Evolutionary conservation across 2,888 invertebrate species (phyloP), one percentile per base, ranked within the genome.

Genomic region (Lasioglossum marginatum): DNA sequence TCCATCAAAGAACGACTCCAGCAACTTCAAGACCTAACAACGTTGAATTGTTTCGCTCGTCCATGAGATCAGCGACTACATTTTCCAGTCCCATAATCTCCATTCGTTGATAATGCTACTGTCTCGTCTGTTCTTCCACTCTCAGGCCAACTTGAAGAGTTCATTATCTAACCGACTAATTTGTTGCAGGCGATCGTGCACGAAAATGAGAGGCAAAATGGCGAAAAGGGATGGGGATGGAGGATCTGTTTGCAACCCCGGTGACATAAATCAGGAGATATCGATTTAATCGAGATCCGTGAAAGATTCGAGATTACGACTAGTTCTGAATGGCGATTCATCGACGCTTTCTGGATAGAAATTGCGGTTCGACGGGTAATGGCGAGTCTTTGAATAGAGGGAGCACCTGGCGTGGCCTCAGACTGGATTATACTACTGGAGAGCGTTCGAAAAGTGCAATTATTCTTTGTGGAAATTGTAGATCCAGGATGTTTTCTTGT

Each of bases 41-140:
- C 14, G 60, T 60, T 27, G 14, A 10, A n/a, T n/a, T 27, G 12
- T 27, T 14, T 27, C 12, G 0, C 5, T 27, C 10, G 1, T 1
- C 12, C 12, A 4, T 12, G 27, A 60, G n/a, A 27, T 60, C 60
- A 60, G 12, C 27, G 60, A 60, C 60, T 2, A 12, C 60, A 16
- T 6, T 16, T 27, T 12, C 16, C 27, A 14, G 31, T 63, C 5
- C 27, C 31, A 31, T 31, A 31, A 31, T 34, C 5, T 19, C 77
- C 10, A 48, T 78, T 82, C 85, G 85, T 85, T 87, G 80, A 85
- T 87, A 82, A 87, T 76, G 77, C 79, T 63, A 73, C 79, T 68
- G 81, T n/a, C n/a, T 87, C 87, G 85, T 63, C 52, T 68, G 75
- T 68, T 80, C 86, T 78, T 83, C 75, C 40, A 66, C n/a, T 14